These are phyloP conservation scores for Pseudoips prasinana DNA, from an alignment of 2,888 invertebrate species.

Conservation along the genomic window DNA sequence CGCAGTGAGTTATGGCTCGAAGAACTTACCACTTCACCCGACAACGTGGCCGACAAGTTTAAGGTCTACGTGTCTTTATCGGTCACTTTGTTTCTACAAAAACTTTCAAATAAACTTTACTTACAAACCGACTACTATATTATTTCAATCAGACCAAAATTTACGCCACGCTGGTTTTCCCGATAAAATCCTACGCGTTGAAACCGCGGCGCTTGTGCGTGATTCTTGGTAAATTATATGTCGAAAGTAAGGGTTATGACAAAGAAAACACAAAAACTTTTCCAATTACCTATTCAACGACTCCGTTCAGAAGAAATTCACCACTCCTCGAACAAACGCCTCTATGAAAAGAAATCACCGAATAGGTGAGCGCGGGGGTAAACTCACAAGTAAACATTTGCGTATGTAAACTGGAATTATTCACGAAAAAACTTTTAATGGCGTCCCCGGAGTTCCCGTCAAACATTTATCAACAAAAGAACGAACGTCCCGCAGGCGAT, in stretches of 20 bases:
- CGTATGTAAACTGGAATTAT: constrained; percentile 82
- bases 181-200: constrained; percentile 17
- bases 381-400: constrained; percentile 80
- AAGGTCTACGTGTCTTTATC: constrained; percentile 47
- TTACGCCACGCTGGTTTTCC: constrained; percentile 5
- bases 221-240: constrained; percentile 11
- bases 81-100: constrained; percentile 39
- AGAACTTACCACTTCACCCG: constrained; percentile 53
- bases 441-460: constrained; percentile 81
- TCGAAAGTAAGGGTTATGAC: constrained; percentile 50
- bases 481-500: constrained; percentile 82
- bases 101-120: constrained; percentile 30
- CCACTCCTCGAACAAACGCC: constrained; percentile 68
- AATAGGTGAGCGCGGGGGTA: constrained; percentile 77
- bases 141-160: constrained; percentile 26
- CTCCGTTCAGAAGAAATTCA: constrained; percentile 62
- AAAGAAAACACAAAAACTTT: constrained; percentile 66
- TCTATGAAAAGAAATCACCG: constrained; percentile 78
- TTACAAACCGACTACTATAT: constrained; percentile 16
- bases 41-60: constrained; percentile 44
- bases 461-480: constrained; percentile 83
- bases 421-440: constrained; percentile 83
- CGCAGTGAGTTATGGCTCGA: constrained; percentile 56
- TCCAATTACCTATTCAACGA: constrained; percentile 74
- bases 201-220: constrained; percentile 18